Base-by-base conservation (phyloP, 2,888 invertebrate species). In the Hofmannophila pseudospretella region DNA sequence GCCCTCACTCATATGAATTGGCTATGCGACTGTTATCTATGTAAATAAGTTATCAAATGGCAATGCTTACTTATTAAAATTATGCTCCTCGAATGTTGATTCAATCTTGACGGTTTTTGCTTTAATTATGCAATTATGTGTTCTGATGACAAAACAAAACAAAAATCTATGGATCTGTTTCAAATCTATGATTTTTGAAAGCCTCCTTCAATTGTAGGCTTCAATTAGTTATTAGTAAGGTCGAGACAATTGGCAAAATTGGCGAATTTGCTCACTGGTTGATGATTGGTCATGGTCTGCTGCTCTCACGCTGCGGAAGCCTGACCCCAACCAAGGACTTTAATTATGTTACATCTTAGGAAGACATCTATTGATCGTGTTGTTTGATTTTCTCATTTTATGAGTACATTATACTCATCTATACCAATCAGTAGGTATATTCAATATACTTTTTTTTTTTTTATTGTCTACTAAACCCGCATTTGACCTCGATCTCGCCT, bases 301-400 rank as follows among this genome's bases (percentile, higher is more conserved):
- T 28, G 34, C 30, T 19, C 30, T 34, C 42, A 42, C 44, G 40
- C 39, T 38, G 53, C 65, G 59, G 58, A 54, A 55, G 45, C 43
- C 46, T 43, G 51, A 47, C 48, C 47, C 44, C 31, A 16, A n/a
- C 7, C 58, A 59, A 66, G 67, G 67, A 38, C 52, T 48, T 38
- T 43, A 43, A 59, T 65, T 59, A 54, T 53, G 39, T 45, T 35
- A 16, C 38, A 45, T 51, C 51, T 51, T 43, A 57, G 51, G 51
- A 51, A 54, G 51, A 48, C 20, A 26, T 13, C 32, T 42, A 36
- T 41, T 22, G 16, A 4, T n/a, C n/a, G n/a, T 25, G 11, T 22
- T 32, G 12, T 22, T 22, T 32, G 19, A 11, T 9, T 19, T 19
- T 19, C 19, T 19, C n/a, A n/a, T n/a, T n/a, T n/a, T n/a, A n/a